Conservation (phyloP, 2,888 invertebrate species). For the Schizotus pectinicornis region DNA sequence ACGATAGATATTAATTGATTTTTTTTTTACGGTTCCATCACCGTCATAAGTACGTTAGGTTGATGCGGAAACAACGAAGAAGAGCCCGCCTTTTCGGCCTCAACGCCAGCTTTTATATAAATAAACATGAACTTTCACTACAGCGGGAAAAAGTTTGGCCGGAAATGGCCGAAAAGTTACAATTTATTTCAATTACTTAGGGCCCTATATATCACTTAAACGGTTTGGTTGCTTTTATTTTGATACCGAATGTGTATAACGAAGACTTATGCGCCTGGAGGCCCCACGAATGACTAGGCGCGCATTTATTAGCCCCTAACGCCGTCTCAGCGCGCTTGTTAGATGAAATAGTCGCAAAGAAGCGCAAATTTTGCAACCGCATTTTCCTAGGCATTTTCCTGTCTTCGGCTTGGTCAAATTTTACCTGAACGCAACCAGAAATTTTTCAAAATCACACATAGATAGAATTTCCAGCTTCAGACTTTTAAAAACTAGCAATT, state of each 20-base stretch:
- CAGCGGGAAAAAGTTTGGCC: constrained; percentile 29
- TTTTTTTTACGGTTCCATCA: constrained; percentile 12
- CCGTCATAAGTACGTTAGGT: constrained; percentile 1
- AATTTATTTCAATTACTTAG: constrained; percentile 41
- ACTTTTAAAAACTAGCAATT: too few species aligned
- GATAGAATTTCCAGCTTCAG: too few species aligned
- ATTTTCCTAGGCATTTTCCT: too few species aligned
- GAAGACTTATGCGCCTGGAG: constrained; percentile 33
- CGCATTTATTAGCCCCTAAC: constrained; percentile 16
- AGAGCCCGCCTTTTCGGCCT: constrained; percentile 1
- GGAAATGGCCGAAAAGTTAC: constrained; percentile 36
- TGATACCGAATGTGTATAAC: constrained; percentile 37
- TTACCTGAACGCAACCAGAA: too few species aligned
- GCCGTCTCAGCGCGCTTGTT: constrained; percentile 18
- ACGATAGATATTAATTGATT: constrained; percentile 29
- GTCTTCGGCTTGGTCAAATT: too few species aligned
- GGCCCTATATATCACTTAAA: constrained; percentile 40
- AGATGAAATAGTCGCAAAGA: constrained; percentile 4
- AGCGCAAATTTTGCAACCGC: too few species aligned
- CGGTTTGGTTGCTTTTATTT: constrained; percentile 36
- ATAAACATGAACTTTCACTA: constrained; percentile 38
- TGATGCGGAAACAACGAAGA: constrained; percentile 4
- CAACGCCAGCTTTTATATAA: constrained; percentile 25
- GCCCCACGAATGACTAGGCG: constrained; percentile 15
- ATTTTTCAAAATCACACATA: too few species aligned